Evolutionary conservation across 2,113 vertebrate species (phyloP).

Genomic region (Salvelinus fontinalis): DNA sequence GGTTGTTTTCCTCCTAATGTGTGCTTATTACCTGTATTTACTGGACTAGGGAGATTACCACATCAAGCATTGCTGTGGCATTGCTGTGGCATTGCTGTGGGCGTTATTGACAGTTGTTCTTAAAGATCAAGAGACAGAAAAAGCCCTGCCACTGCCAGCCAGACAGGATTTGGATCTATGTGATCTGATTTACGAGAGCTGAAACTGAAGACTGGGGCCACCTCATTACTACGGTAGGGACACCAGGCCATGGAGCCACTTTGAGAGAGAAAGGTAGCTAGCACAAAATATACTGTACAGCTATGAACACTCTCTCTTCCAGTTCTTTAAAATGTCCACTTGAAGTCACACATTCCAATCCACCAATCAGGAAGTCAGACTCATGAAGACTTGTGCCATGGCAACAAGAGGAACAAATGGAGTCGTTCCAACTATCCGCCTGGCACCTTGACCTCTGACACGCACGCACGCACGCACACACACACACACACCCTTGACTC

Average conservation of each 20-base stretch:
- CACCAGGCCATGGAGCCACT: constrained; percentile 32
- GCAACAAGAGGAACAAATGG: constrained; percentile 46
- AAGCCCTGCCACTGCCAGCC: constrained; percentile 42
- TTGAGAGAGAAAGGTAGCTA: constrained; percentile 38
- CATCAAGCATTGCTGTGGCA: constrained; percentile 22
- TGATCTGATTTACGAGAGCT: constrained; percentile 64
- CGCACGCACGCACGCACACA: too few species aligned
- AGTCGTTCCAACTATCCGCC: constrained; percentile 37
- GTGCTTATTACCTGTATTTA: constrained; percentile 26
- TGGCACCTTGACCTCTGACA: constrained; percentile 25
- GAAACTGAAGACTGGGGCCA: constrained; percentile 51
- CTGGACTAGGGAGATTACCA: constrained; percentile 22
- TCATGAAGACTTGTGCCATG: background rate
- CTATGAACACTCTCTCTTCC: background rate
- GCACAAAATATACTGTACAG: constrained; percentile 40
- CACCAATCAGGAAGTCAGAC: background rate
- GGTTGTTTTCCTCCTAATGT: constrained; percentile 13
- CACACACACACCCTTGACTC: background rate
- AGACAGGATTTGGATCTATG: constrained; percentile 53
- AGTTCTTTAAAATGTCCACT: background rate
- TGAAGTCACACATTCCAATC: background rate
- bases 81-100: constrained; percentile 9
- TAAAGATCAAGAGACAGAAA: constrained; percentile 62
- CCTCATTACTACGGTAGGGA: constrained; percentile 1
- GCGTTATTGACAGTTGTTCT: constrained; percentile 50